Evolutionary conservation across 1,140 invertebrate species (phyloP).

Genomic region (Lycorma delicatula): DNA sequence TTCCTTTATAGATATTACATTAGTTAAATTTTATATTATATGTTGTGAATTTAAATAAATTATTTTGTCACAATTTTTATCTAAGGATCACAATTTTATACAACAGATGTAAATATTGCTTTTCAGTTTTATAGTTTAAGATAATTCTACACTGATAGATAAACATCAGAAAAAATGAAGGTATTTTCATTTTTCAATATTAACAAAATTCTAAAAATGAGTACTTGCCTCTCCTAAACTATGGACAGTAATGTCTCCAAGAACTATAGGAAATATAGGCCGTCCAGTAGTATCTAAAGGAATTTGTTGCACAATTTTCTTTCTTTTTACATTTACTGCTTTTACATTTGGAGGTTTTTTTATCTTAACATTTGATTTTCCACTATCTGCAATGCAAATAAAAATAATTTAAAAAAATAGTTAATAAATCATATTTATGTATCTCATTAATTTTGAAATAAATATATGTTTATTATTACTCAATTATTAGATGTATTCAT

Average conservation of each 20-base stretch:
- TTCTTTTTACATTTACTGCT: slow-evolving; percentile 34
- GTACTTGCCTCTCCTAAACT: slow-evolving; percentile 61
- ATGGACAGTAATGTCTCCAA: slow-evolving; percentile 65
- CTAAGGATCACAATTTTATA: too few species aligned
- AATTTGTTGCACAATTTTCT: slow-evolving; percentile 50
- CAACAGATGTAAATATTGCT: too few species aligned
- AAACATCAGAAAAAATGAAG: too few species aligned
- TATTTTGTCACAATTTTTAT: too few species aligned
- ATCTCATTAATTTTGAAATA: background rate
- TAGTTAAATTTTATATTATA: too few species aligned
- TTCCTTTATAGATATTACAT: too few species aligned
- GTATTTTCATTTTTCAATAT: too few species aligned
- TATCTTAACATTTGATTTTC: slow-evolving; percentile 5
- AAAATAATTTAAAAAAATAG: background rate
- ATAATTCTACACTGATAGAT: too few species aligned
- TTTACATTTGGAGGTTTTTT: slow-evolving; percentile 28
- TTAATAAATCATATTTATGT: background rate
- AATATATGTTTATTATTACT: background rate
- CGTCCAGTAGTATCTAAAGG: slow-evolving; percentile 56
- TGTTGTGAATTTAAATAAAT: too few species aligned
- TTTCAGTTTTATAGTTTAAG: too few species aligned
- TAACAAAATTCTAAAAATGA: background rate
- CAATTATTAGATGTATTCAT: too few species aligned
- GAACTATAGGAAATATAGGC: slow-evolving; percentile 63
- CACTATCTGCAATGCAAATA: background rate